Evolutionary conservation across 2,888 invertebrate species (phyloP).

Genomic region (Stenotaenia linearis): DNA sequence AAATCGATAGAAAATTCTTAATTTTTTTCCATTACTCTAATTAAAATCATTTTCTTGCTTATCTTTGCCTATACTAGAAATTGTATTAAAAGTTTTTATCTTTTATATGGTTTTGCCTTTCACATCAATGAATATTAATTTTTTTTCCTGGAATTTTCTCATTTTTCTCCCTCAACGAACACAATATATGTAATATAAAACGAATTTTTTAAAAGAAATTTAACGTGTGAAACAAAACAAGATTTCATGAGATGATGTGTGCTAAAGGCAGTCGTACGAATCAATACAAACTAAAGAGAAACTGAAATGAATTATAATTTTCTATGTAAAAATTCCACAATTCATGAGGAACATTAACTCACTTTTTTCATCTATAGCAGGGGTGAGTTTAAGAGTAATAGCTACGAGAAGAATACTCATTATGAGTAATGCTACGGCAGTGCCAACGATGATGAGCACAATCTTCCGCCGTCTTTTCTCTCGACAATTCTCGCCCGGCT

Average conservation of each 20-base stretch:
- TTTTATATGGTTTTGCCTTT: too few species aligned
- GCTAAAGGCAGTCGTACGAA: not conserved
- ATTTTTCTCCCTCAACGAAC: not conserved
- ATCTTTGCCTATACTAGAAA: too few species aligned
- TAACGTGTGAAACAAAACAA: not conserved
- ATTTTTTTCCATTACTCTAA: not conserved
- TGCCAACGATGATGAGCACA: constrained; percentile 37
- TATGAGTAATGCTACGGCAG: constrained; percentile 38
- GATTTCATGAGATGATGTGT: not conserved
- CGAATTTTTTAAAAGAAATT: not conserved
- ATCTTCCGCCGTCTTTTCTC: constrained; percentile 37
- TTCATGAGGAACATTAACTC: constrained; percentile 24
- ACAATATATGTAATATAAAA: not conserved
- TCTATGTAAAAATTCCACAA: not conserved
- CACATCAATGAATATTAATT: too few species aligned
- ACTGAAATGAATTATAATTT: not conserved
- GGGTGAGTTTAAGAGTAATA: constrained; percentile 38
- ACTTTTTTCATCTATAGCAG: constrained; percentile 39
- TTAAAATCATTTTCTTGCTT: not conserved
- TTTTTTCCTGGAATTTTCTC: too few species aligned
- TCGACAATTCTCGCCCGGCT: not conserved
- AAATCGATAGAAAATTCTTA: not conserved
- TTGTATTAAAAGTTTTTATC: too few species aligned
- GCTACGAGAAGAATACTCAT: constrained; percentile 39
- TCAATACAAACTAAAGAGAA: not conserved